Evolutionary conservation across 1,140 invertebrate species (phyloP).

Genomic region (Idris sp.): DNA sequence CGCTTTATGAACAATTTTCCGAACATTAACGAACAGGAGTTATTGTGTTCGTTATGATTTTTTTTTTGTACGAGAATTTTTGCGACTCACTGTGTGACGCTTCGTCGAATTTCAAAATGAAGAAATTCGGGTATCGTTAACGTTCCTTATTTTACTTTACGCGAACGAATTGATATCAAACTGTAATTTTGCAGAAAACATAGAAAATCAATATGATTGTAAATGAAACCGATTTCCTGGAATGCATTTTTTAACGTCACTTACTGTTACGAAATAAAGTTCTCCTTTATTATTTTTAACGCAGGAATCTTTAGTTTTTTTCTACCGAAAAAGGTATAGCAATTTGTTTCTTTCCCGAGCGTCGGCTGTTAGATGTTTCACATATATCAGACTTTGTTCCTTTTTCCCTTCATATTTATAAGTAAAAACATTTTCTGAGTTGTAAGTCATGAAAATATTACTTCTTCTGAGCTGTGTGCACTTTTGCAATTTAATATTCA

Average conservation of each 20-base stretch:
- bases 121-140: constrained; percentile 15
- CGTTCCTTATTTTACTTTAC: constrained; percentile 9
- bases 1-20: constrained; percentile 22
- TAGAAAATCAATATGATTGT: constrained; percentile 31
- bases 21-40: constrained; percentile 19
- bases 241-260: constrained; percentile 18
- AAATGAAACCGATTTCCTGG: constrained; percentile 13
- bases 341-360: constrained; percentile 18
- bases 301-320: constrained; percentile 11
- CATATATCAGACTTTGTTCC: constrained; percentile 11
- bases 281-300: constrained; percentile 6
- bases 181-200: constrained; percentile 13
- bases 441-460: no score
- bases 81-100: background rate
- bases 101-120: constrained; percentile 7
- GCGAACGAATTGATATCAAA: constrained; percentile 18
- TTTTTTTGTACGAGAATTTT: background rate
- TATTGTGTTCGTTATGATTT: constrained; percentile 12
- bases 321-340: constrained; percentile 11
- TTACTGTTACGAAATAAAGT: constrained; percentile 15
- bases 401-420: constrained; percentile 3
- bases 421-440: no score
- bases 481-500: no score
- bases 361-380: constrained; percentile 4
- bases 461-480: no score